A percentile compares a stretch with the other conserved stretches of the same genome.
Evolutionary conservation across 2,797 vertebrate species (phyloP).

Genomic region (Platyrinchus mystaceus): DNA sequence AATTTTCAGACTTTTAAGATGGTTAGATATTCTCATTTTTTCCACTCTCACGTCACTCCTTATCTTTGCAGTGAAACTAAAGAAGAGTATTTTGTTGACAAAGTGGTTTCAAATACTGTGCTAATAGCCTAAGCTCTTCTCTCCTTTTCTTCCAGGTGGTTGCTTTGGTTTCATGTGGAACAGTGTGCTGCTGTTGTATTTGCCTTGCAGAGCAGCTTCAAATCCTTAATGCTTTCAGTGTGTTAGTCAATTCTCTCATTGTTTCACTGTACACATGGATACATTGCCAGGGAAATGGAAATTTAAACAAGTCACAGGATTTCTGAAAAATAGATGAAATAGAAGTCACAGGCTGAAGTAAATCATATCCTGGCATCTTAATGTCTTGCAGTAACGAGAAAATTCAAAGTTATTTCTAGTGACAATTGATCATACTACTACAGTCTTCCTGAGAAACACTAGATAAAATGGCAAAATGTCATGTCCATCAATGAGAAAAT

Average conservation of each 20-base stretch:
- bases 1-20: constrained; percentile 8
- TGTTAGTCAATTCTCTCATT: constrained; percentile 30
- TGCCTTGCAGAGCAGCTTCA: constrained; percentile 21
- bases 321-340: constrained; percentile 61
- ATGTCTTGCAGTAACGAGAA: constrained; percentile 74
- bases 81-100: constrained; percentile 64
- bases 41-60: constrained; percentile 42
- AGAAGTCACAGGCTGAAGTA: constrained; percentile 61
- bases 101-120: constrained; percentile 31
- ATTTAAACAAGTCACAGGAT: constrained; percentile 68
- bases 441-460: constrained; percentile 21
- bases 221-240: constrained; percentile 18
- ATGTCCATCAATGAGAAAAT: constrained; percentile 35
- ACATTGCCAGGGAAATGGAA: constrained; percentile 50
- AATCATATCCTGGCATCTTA: constrained; percentile 71
- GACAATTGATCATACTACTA: constrained; percentile 61
- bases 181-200: constrained; percentile 12
- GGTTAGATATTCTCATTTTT: constrained; percentile 43
- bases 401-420: constrained; percentile 68
- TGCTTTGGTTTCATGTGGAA: background rate
- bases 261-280: constrained; percentile 17
- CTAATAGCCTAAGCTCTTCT: background rate
- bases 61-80: constrained; percentile 45
- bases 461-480: constrained; percentile 35
- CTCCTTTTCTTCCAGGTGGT: constrained; percentile 46